phyloP scores from a whole-genome alignment of 2,113 vertebrate genomes.

The Antennarius striatus region DNA sequence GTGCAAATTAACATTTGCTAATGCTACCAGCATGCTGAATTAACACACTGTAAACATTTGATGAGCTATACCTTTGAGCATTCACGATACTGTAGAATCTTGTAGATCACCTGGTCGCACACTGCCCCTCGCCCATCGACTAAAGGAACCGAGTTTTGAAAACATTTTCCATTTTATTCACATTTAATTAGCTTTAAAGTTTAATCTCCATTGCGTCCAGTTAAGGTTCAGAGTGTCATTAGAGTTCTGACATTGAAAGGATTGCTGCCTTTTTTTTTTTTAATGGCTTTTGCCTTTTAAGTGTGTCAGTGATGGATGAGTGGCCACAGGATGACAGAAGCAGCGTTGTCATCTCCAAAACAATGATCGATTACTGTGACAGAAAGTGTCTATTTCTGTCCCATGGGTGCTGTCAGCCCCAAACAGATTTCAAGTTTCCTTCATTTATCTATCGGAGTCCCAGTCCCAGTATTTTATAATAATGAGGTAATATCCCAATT shows the following conservation, averaged over 20 bases:
- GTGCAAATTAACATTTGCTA: too few relatives aligned
- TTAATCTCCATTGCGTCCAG: background rate
- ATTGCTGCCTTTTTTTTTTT: background rate
- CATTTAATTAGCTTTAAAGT: constrained; percentile 6
- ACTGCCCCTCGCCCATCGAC: too few relatives aligned
- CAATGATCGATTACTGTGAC: constrained; percentile 62
- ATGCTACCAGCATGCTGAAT: too few relatives aligned
- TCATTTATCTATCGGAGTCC: too few relatives aligned
- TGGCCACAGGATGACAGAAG: constrained; percentile 46
- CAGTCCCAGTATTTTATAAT: too few relatives aligned
- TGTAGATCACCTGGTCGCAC: too few relatives aligned
- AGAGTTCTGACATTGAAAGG: constrained; percentile 26
- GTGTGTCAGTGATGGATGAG: constrained; percentile 62
- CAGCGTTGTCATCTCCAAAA: constrained; percentile 52
- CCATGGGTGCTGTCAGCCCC: constrained; percentile 20
- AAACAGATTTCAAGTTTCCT: constrained; percentile 41
- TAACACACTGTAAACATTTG: too few relatives aligned
- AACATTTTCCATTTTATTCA: background rate
- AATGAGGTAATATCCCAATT: too few relatives aligned
- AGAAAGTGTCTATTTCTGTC: constrained; percentile 48
- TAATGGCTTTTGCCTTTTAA: constrained; percentile 12
- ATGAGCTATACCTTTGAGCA: too few relatives aligned
- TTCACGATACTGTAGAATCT: too few relatives aligned
- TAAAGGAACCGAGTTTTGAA: background rate
- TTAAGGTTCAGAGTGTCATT: constrained; percentile 44